These are phyloP conservation scores for Ellobius talpinus DNA, from an alignment of 2,113 vertebrate genomes.

Conservation along the genomic window DNA sequence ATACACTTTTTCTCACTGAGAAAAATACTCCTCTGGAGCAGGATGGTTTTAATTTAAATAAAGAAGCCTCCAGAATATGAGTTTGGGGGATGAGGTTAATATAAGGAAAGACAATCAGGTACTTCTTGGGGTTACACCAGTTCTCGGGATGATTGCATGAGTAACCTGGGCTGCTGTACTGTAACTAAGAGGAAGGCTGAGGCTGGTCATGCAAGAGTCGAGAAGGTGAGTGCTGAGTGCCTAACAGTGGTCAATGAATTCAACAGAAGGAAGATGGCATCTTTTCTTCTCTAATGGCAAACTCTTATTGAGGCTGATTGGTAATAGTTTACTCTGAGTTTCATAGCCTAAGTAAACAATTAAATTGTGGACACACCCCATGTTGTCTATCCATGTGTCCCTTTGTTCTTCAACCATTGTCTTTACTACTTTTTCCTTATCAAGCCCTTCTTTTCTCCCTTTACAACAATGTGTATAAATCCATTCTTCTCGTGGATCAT, in stretches of 20 bases:
- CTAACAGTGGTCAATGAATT: neutral
- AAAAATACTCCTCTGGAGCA: neutral
- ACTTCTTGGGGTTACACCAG: neutral
- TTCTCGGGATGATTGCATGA: neutral
- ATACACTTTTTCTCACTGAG: neutral
- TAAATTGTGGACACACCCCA: neutral
- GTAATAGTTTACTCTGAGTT: neutral
- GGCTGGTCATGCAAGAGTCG: neutral
- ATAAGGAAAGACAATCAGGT: neutral
- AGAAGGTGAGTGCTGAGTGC: neutral
- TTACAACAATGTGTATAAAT: neutral
- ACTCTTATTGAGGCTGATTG: neutral
- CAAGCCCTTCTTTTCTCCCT: neutral
- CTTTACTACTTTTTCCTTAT: neutral
- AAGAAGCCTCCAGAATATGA: neutral
- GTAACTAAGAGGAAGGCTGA: neutral
- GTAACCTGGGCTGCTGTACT: no score
- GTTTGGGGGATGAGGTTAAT: neutral
- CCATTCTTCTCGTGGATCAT: neutral
- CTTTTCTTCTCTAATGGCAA: neutral
- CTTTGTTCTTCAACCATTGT: neutral
- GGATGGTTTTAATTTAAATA: neutral
- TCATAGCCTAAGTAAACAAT: neutral
- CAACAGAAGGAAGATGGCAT: neutral
- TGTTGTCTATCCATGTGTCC: neutral